Base-by-base conservation (phyloP, 2,888 invertebrate species). In the Dynastes grantii region DNA sequence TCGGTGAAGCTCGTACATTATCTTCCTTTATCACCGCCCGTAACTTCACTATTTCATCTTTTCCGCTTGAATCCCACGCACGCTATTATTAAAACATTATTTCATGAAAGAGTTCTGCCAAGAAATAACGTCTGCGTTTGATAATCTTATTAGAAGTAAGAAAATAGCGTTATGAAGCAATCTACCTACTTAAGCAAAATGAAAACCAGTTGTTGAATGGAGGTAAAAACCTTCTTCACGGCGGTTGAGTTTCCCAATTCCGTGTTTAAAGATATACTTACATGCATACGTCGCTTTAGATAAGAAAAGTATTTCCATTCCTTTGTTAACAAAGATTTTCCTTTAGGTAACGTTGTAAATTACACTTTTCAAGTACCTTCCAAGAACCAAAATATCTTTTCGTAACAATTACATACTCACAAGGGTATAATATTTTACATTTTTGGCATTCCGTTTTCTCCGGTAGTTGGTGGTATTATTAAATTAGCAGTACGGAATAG, bases 1-100 rank as follows among this genome's bases (percentile, higher is more conserved):
- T 55, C 58, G 27, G 61, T 61, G 75, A 75, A 75, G 9, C 58
- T 49, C 49, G 64, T 22, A 49, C 49, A 67, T 67, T 45, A 67
- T 67, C 65, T 67, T n/a, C 22, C 45, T 45, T 67, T 67, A 67
- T 45, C 40, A 22, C 40, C 45, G 16, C 16, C 16, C n/a, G 5
- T 45, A 16, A 55, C 16, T 16, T 16, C 22, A 3, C 45, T 2
- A 55, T 65, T 63, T 32, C 63, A 65, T 5, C 40, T 45, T 67
- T 67, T 45, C 40, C 22, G 9, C 40, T 16, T 37, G 13, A 67
- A 40, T 67, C 65, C 40, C 65, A n/a, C 45, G 22, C 40, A 45
- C 40, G 9, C 40, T 22, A 22, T 22, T 49, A 67, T 67, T 67
- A 45, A n/a, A 67, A 37, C 45, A 45, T 67, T 45, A 45, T 45